Base-by-base conservation (phyloP, 1,140 invertebrate genomes). In the Pachypeltis micranthus region DNA sequence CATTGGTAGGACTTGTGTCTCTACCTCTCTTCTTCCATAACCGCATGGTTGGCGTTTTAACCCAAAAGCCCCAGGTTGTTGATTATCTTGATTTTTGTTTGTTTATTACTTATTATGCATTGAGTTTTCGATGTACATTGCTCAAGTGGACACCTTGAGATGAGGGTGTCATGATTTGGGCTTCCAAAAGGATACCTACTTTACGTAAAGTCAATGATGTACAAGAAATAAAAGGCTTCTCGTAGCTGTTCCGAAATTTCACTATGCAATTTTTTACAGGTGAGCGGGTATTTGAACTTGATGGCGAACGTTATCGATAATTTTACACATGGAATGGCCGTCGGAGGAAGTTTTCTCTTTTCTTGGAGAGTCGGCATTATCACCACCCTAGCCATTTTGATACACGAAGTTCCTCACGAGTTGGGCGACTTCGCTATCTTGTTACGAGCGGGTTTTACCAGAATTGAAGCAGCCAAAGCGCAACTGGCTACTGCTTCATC, bases 361-460 rank as follows among this genome's bases (percentile, higher is more conserved):
- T 90, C 87, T 2, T 85, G 87, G 68, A 75, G 92, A 71, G 84
- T 95, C 44, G 96, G 96, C 4, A 71, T 89, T 2, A 77, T 97
- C 2, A 97, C 94, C 4, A 97, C 94, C 0, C 85, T 94, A 67
- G 93, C 94, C 55, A 98, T 98, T 67, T 75, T 94, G 12, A 75
- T 85, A 21, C 95, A 98, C 71, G 94, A 98, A 77, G 67, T 98
- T 67, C 96, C 96, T 0, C 96, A 98, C 73, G 96, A 98, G 75
- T 87, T 98, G 27, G 94, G 93, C 0, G 95, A 98, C 75, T 98
- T 98, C 76, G 95, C 93, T 3, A 97, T 98, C 69, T 76, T 98
- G n/a, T 76, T 98, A n/a, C 86, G 82, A 66, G 89, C 88, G 58
- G 90, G 95, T 0, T 97, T 98, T 75, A 87, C 85, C 57, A 78